Evolutionary conservation across 2,797 vertebrate genomes (phyloP), one percentile per base, ranked within the genome.

Genomic region (Cephalopachus bancanus): DNA sequence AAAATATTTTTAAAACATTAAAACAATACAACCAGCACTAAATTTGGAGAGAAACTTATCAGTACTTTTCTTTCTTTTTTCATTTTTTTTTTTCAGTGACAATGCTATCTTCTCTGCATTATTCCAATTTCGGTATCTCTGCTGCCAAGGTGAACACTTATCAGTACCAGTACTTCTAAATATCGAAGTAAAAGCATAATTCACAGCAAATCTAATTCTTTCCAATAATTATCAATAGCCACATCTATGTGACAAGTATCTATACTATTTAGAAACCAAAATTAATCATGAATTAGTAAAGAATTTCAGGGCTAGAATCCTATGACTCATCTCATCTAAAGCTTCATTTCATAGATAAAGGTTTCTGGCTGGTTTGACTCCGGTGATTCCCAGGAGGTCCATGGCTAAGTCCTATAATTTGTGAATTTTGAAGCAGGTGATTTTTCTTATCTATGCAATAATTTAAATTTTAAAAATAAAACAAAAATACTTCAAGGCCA

Each of bases 1-100:
- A 88, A 75, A 24, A 49, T n/a, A 75, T n/a, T 75, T 93, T 67
- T 24, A 85, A 60, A 91, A 91, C 51, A 75, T 53, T 64, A 76
- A 64, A 72, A 59, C 71, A 75, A 78, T 12, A 20, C 26, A 92
- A 64, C 19, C 11, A 76, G 24, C 53, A 85, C 20, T 78, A 78
- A 59, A 33, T 60, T 53, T 60, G 55, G 30, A 81, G 64, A 81
- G 55, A 71, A 85, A 78, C 22, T 93, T 80, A 72, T 22, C 37
- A 60, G 26, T 74, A 81, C 67, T 81, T 55, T 28, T 30, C 55
- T 71, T 33, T 37, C 9, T 71, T 76, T 76, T 7, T 78, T 78
- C 28, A 0, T 44, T 76, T 30, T n/a, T 55, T 55, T 78, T 78
- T 55, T n/a, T 57, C 55, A 78, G 30, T 11, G 53, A 10, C 19